Conservation (phyloP, 2,797 vertebrate species). For the Cichlasoma orientale region DNA sequence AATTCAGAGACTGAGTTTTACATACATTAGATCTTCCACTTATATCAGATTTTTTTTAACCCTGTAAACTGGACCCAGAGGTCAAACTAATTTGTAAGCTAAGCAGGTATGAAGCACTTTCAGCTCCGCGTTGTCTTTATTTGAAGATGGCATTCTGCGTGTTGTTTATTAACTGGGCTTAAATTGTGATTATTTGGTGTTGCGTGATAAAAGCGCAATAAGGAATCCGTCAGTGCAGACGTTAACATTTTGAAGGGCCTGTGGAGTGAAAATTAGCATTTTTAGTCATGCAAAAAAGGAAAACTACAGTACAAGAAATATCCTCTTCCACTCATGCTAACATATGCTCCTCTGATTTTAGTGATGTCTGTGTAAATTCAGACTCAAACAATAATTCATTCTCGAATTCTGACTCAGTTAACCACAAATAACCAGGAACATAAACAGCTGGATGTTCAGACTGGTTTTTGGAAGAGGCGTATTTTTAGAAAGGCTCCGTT, state of each 20-base stretch:
- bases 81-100: slow-evolving; percentile 3
- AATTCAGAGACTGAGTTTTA: not conserved
- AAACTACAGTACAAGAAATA: not conserved
- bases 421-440: not conserved
- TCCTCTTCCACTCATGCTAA: not conserved
- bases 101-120: not conserved
- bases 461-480: not conserved
- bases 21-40: slow-evolving; percentile 11
- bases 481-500: slow-evolving; percentile 18
- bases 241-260: slow-evolving; percentile 11
- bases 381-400: not conserved
- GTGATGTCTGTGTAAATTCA: not conserved
- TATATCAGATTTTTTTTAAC: slow-evolving; percentile 31
- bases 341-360: not conserved
- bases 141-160: not conserved
- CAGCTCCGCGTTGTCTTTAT: not conserved
- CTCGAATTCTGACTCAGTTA: not conserved
- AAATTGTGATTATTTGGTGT: not conserved
- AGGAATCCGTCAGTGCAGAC: slow-evolving; percentile 10
- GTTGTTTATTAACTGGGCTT: slow-evolving; percentile 13
- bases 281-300: slow-evolving; percentile 1
- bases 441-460: not conserved
- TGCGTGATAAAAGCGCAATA: slow-evolving; percentile 17
- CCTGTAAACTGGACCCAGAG: not conserved
- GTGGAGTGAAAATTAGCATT: not conserved